Evolutionary conservation across 2,888 invertebrate species (phyloP).

Genomic region (Dasysyrphus albostriatus): DNA sequence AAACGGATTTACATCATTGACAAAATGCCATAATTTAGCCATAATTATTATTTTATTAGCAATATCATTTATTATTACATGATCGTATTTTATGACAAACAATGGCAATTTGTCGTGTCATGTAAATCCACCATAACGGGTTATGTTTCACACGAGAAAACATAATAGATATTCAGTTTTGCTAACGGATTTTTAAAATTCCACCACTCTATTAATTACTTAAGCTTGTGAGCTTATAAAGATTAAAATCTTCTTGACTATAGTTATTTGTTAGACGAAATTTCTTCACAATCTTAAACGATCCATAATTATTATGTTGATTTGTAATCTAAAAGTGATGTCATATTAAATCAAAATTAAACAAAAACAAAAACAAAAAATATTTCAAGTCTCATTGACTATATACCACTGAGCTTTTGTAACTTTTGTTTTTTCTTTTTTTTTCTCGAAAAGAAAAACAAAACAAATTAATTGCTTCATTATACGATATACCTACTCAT

Average conservation of each 20-base stretch:
- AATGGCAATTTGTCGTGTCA: no score
- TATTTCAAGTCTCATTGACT: neutral
- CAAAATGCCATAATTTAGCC: no score
- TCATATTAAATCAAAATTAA: conserved; percentile 5
- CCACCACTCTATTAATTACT: neutral
- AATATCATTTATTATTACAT: no score
- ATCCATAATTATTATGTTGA: neutral
- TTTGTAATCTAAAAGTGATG: conserved; percentile 11
- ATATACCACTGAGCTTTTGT: neutral
- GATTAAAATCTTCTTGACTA: neutral
- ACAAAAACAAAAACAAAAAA: no score
- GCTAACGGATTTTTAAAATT: neutral
- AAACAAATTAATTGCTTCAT: conserved; percentile 36
- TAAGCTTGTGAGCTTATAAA: neutral
- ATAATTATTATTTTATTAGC: no score
- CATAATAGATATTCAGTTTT: neutral
- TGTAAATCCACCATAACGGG: neutral
- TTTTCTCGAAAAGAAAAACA: neutral
- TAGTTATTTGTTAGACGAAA: neutral
- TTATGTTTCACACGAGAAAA: neutral
- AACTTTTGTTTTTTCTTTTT: neutral
- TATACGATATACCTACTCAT: conserved; percentile 16
- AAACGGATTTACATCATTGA: no score
- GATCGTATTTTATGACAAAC: no score
- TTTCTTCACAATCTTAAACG: neutral